Percentiles rank a stretch among this genome's conserved stretches.
Conservation (phyloP, 2,797 vertebrate species). For the Pteropus rufus region DNA sequence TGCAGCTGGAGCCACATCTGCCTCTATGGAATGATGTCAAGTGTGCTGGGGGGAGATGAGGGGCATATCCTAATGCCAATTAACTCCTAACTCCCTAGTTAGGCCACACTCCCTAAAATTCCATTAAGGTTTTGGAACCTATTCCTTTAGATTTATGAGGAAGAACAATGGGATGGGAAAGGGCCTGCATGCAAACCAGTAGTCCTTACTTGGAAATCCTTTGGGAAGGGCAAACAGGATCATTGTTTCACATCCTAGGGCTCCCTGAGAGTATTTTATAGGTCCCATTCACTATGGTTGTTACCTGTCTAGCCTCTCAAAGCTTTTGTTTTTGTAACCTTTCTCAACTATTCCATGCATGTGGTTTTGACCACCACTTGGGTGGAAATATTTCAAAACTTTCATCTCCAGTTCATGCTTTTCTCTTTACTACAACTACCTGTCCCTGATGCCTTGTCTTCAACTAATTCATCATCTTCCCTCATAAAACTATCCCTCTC, state of each 20-base stretch:
- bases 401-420: not conserved
- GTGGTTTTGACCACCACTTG: not conserved
- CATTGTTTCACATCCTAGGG: not conserved
- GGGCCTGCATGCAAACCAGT: not conserved
- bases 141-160: not conserved
- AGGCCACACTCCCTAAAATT: slow-evolving; percentile 36
- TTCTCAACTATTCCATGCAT: not conserved
- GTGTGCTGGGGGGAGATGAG: not conserved
- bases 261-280: not conserved
- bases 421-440: not conserved
- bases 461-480: not conserved
- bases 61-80: slow-evolving; percentile 66
- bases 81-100: not conserved
- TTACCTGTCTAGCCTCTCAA: not conserved
- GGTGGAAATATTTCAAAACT: slow-evolving; percentile 16
- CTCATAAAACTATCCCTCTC: not conserved
- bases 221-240: not conserved
- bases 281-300: not conserved
- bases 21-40: slow-evolving; percentile 22
- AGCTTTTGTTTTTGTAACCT: not conserved
- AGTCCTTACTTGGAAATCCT: not conserved
- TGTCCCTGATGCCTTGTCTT: not conserved
- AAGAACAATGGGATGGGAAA: not conserved
- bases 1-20: slow-evolving; percentile 10
- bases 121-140: not conserved